phyloP scores from a whole-genome alignment of 2,797 vertebrate genomes.

The Kryptolebias ocellatus region DNA sequence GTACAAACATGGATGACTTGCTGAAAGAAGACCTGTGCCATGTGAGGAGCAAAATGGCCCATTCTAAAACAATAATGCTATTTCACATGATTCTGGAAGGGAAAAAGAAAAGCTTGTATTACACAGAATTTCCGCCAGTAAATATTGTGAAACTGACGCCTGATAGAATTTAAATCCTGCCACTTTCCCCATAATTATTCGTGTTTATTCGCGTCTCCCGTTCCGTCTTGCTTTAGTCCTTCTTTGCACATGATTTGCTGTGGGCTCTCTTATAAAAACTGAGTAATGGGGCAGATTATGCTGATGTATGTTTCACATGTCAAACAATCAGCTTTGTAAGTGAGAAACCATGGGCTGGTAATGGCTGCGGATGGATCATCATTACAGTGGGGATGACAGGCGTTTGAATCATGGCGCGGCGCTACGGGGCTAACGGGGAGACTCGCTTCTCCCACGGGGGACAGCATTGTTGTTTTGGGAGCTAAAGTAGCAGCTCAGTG shows the following conservation, averaged over 20 bases:
- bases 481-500: slow-evolving; percentile 14
- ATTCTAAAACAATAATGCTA: background rate
- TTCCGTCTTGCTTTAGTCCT: background rate
- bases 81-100: background rate
- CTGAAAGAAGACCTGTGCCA: background rate
- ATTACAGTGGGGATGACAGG: slow-evolving; percentile 68
- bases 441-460: slow-evolving; percentile 32
- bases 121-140: background rate
- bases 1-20: no score
- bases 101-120: background rate
- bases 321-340: slow-evolving; percentile 70
- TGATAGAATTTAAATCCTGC: background rate
- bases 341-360: slow-evolving; percentile 64
- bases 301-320: slow-evolving; percentile 71
- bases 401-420: slow-evolving; percentile 53
- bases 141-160: background rate
- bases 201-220: background rate
- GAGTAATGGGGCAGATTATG: slow-evolving; percentile 67
- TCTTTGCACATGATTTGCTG: slow-evolving; percentile 12
- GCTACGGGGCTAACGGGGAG: slow-evolving; percentile 43
- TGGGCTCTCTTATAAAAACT: slow-evolving; percentile 41
- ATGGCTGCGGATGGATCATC: slow-evolving; percentile 73
- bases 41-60: background rate
- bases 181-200: background rate
- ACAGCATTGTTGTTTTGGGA: slow-evolving; percentile 40